Evolutionary conservation across 1,140 invertebrate genomes (phyloP), one percentile per base, ranked within the genome.

Genomic region (Lepidurus arcticus): DNA sequence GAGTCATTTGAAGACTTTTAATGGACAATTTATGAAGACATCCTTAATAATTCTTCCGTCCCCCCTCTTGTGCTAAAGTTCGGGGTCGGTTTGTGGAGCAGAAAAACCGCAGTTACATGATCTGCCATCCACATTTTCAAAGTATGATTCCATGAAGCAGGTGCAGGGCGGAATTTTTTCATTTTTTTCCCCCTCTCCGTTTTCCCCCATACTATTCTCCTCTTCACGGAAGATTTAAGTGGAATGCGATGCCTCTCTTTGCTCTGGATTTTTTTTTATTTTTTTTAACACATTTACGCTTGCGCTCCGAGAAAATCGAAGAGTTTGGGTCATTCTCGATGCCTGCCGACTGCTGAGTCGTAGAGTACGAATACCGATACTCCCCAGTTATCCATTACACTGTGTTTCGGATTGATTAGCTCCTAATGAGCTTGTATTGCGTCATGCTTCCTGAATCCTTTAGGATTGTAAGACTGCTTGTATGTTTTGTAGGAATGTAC

Each of bases 401-500:
- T 4, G 34, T 34, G 26, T 26, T 26, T 34, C 4, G 34, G 34
- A 34, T 34, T 34, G 34, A 34, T 34, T 34, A 34, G 34, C 34
- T 34, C 34, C 34, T 34, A 34, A 34, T 4, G 34, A 34, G 34
- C 34, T 34, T 34, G 34, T 34, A 4, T 34, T 34, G 4, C 4
- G 34, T 34, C 34, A 34, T 34, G 34, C 34, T 34, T 3, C 34
- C 34, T 34, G 34, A 34, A 34, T 34, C 34, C 34, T 34, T 34
- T 34, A 3, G 34, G 34, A 34, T 34, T 34, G 4, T 34, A 34
- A 34, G 34, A 34, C 34, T 34, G 4, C 4, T 34, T 34, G 1
- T 34, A 34, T 34, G 87, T 65, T 74, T 86, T 87, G 77, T 86
- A 93, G 94, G 82, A 95, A 95, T 87, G 95, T 93, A 84, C 88